Evolutionary conservation across 2,797 vertebrate species (phyloP).

Genomic region (Bryconaethiops microstoma): DNA sequence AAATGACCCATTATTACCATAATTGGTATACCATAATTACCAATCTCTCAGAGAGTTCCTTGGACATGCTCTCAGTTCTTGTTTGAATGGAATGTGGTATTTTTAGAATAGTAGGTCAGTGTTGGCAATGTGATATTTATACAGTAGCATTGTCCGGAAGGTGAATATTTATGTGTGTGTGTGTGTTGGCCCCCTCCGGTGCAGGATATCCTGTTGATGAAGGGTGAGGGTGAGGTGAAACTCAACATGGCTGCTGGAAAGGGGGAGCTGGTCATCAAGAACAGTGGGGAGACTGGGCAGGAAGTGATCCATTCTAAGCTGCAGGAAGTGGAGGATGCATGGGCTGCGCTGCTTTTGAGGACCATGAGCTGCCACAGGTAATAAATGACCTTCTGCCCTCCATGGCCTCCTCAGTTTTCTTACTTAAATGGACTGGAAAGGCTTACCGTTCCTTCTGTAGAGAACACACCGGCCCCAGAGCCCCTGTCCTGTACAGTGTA

Average conservation of each 20-base stretch:
- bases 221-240: slow-evolving; percentile 95
- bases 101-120: slow-evolving; percentile 45
- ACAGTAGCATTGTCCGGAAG: slow-evolving; percentile 30
- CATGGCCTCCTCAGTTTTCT: neutral
- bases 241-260: slow-evolving; percentile 96
- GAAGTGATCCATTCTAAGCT: slow-evolving; percentile 86
- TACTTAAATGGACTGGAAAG: neutral
- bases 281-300: slow-evolving; percentile 82
- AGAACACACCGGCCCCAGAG: no score
- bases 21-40: no score
- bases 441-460: neutral
- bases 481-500: no score
- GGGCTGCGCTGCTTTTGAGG: slow-evolving; percentile 85
- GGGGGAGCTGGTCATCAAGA: slow-evolving; percentile 87
- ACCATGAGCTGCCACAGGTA: slow-evolving; percentile 91
- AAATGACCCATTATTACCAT: no score
- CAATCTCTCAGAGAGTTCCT: neutral
- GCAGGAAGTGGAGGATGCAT: slow-evolving; percentile 85
- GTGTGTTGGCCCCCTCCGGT: slow-evolving; percentile 37
- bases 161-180: neutral
- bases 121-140: slow-evolving; percentile 23
- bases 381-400: slow-evolving; percentile 33
- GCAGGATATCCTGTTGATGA: slow-evolving; percentile 96
- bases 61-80: neutral
- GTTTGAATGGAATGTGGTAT: slow-evolving; percentile 30